Conservation (phyloP, 1,140 invertebrate genomes). For the Planococcus citri region DNA sequence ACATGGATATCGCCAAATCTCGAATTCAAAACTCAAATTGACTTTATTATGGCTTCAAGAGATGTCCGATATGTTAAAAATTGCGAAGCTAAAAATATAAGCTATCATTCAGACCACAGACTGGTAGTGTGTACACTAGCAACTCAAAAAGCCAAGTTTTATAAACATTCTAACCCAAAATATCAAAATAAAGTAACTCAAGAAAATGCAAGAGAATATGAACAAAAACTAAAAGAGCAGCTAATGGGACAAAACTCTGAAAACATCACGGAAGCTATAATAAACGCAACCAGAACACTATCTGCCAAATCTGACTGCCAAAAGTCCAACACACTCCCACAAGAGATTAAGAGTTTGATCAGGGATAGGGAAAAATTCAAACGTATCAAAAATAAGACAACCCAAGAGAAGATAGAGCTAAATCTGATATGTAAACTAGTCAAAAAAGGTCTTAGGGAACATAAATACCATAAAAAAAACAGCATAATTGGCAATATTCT, state of each 20-base stretch:
- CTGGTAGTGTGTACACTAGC: background rate
- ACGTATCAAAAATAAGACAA: background rate
- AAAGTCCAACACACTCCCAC: no score
- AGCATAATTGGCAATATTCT: background rate
- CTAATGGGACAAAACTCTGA: background rate
- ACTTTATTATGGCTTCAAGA: background rate
- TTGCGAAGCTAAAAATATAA: background rate
- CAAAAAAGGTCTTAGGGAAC: background rate
- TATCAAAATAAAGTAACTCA: background rate
- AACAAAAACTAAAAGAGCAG: background rate
- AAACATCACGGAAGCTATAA: background rate
- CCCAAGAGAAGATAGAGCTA: background rate
- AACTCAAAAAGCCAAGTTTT: background rate
- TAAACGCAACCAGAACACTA: background rate
- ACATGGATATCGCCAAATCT: slow-evolving; percentile 16
- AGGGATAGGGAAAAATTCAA: background rate
- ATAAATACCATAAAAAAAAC: background rate
- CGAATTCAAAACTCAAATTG: background rate
- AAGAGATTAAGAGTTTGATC: background rate
- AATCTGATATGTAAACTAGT: background rate
- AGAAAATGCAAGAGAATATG: background rate
- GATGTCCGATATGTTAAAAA: background rate
- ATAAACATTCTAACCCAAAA: no score
- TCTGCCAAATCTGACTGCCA: no score
- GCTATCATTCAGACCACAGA: slow-evolving; percentile 5